Conservation (phyloP, 2,888 invertebrate species). For the Philereme vetulata region DNA sequence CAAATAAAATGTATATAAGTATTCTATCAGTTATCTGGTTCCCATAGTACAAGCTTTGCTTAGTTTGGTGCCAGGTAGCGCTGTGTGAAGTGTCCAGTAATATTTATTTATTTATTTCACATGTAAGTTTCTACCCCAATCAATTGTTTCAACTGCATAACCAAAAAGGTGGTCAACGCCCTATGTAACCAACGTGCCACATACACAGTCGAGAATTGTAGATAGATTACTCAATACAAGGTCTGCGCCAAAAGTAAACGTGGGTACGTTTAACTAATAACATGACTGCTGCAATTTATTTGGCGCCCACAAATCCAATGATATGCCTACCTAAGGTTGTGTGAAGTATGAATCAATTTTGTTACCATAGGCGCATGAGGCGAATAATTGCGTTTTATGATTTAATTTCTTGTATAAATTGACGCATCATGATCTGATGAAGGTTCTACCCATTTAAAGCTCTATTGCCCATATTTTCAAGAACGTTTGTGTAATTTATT, state of each 20-base stretch:
- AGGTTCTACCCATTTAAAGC: slow-evolving; percentile 13
- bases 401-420: slow-evolving; percentile 20
- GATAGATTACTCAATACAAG: slow-evolving; percentile 64
- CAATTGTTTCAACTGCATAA: too few species aligned
- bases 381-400: slow-evolving; percentile 23
- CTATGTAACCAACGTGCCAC: not conserved
- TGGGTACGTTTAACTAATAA: slow-evolving; percentile 57
- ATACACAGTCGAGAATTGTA: slow-evolving; percentile 3
- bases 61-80: too few species aligned
- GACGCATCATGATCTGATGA: slow-evolving; percentile 14
- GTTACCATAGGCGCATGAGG: slow-evolving; percentile 12
- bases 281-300: slow-evolving; percentile 62
- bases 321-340: slow-evolving; percentile 26
- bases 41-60: too few species aligned
- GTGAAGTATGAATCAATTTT: slow-evolving; percentile 35
- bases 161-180: not conserved
- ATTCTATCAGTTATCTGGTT: too few species aligned
- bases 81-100: too few species aligned
- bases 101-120: too few species aligned
- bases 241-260: slow-evolving; percentile 67
- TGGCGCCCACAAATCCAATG: slow-evolving; percentile 58
- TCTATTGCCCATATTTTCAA: slow-evolving; percentile 2
- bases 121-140: too few species aligned
- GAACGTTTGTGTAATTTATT: not conserved
- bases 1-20: too few species aligned